Evolutionary conservation across 2,113 vertebrate species (phyloP), one percentile per base, ranked within the genome.

Genomic region (Elanoides forficatus): DNA sequence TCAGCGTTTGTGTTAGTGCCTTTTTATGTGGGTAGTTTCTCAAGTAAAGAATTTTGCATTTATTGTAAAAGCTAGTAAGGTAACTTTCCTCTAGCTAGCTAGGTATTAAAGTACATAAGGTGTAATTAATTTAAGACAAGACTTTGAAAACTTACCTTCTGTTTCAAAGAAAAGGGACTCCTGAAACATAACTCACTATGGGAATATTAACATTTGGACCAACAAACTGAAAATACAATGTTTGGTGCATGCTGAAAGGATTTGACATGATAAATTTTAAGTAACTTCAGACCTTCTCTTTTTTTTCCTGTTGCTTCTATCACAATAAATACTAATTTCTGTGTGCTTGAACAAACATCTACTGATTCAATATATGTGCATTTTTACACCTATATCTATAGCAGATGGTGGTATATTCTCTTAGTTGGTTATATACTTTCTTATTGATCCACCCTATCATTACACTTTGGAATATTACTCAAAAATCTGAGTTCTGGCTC

Each of bases 11-110:
- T 96, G 90, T 87, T 93, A 91, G 62, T 71, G 27, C 66, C 82
- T 94, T 81, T 83, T 40, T 63, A 23, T 65, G 94, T 95, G 81
- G 94, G 96, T 91, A 83, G 88, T 85, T 93, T 91, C 93, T 94
- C 40, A 88, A 92, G 84, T 60, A 82, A 71, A 82, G 82, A 40
- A 32, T 86, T 93, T 47, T 75, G 27, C 72, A 72, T 95, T 93
- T 95, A 94, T 89, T 95, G 84, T 95, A 87, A 66, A 95, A 94
- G 32, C 43, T 82, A 72, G 56, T 85, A 84, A 72, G 70, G 81
- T 81, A 91, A 93, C 65, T 97, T 94, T 93, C 81, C 73, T 80
- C 25, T 65, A 68, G 43, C 48, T 84, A 56, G 32, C 26, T 50
- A 55, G 30, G 48, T 86, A 75, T 75, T 94, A 43, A 93, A 81